Evolutionary conservation across 2,888 invertebrate genomes (phyloP).

Genomic region (Sympetrum striolatum): DNA sequence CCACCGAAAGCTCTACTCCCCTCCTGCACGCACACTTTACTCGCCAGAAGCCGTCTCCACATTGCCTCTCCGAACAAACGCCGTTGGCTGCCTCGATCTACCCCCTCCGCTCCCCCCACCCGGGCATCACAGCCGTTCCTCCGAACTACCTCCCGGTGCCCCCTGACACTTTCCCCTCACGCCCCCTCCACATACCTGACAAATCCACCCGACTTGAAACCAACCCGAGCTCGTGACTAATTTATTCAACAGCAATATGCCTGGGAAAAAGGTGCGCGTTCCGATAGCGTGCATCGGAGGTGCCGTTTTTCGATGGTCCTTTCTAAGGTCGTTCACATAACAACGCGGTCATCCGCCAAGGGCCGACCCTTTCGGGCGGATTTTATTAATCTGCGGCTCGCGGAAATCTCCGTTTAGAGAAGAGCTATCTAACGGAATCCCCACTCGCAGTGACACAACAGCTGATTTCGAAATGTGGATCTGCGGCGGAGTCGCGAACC

Average conservation of each 20-base stretch:
- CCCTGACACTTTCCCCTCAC: slow-evolving; percentile 23
- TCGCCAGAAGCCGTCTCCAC: slow-evolving; percentile 42
- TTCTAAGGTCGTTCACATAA: background rate
- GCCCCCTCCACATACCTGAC: background rate
- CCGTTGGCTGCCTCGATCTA: slow-evolving; percentile 27
- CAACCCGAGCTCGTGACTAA: slow-evolving; percentile 39
- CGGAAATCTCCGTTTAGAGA: no score
- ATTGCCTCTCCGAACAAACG: slow-evolving; percentile 41
- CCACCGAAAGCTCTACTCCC: background rate
- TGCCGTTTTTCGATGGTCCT: background rate
- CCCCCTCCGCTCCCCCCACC: background rate
- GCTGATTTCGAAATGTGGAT: background rate
- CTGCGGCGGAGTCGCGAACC: background rate
- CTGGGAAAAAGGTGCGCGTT: slow-evolving; percentile 33
- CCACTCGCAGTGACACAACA: background rate
- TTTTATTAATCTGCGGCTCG: background rate
- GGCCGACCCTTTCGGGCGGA: background rate
- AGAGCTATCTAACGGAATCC: background rate
- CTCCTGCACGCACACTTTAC: slow-evolving; percentile 30
- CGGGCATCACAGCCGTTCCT: slow-evolving; percentile 38
- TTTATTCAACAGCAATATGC: slow-evolving; percentile 42
- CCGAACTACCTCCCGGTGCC: slow-evolving; percentile 41
- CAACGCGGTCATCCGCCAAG: background rate
- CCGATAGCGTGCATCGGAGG: background rate
- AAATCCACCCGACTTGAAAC: slow-evolving; percentile 37